phyloP scores from a whole-genome alignment of 2,888 invertebrate genomes.

The Andrena chrysosceles region DNA sequence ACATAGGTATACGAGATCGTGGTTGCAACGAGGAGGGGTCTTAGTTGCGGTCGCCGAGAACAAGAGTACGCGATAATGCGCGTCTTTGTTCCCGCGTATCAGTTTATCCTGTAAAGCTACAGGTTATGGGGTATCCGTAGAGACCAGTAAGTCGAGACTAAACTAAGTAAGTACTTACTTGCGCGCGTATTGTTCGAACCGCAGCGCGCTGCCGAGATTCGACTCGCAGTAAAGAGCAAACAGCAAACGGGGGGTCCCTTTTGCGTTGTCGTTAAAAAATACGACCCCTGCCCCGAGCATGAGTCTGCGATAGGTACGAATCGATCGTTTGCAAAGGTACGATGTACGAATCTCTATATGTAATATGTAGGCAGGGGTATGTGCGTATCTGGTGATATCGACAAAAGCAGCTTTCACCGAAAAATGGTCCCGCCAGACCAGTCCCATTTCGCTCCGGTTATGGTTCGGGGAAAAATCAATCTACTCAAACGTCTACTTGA shows the following conservation, averaged over 20 bases:
- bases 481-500: slow-evolving; percentile 20
- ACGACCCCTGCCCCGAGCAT: neutral
- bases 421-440: slow-evolving; percentile 18
- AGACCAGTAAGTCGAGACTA: neutral
- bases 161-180: neutral
- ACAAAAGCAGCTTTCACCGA: slow-evolving; percentile 13
- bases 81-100: slow-evolving; percentile 16
- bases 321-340: slow-evolving; percentile 16
- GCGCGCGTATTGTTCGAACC: slow-evolving; percentile 11
- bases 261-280: neutral
- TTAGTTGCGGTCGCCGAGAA: neutral
- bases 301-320: neutral
- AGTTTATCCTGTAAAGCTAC: slow-evolving; percentile 3
- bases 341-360: neutral
- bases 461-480: slow-evolving; percentile 37
- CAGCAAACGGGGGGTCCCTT: too few species aligned
- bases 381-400: neutral
- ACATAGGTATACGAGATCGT: neutral
- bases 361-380: neutral
- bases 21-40: slow-evolving; percentile 21
- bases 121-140: neutral
- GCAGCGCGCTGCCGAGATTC: neutral
- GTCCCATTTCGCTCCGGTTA: neutral
- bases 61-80: slow-evolving; percentile 30
- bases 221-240: neutral